A percentile compares a stretch with the other conserved stretches of the same genome.
These are phyloP conservation scores for human (Homo sapiens) DNA, from an alignment of 2,113 vertebrate genomes.

Conservation along the genomic window GRCh38 chr12:63249501-63250000, in stretches of 20 bases:
- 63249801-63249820: neutral
- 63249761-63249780: neutral
- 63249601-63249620: neutral
- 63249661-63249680: neutral
- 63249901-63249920: neutral
- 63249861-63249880: neutral
- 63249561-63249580: neutral
- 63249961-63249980: neutral
- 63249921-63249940: neutral
- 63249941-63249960: neutral
- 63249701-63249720: neutral
- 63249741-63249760: neutral
- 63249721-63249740: neutral
- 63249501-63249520: constrained; percentile 28
- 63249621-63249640: neutral
- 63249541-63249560: neutral
- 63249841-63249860: neutral
- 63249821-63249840: neutral
- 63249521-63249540: neutral
- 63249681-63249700: neutral
- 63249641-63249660: neutral
- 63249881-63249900: neutral
- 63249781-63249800: neutral
- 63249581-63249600: neutral
- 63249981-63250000: neutral